Evolutionary conservation across 2,113 vertebrate genomes (phyloP), one percentile per base, ranked within the genome.

Genomic region (Oncorhynchus mykiss): DNA sequence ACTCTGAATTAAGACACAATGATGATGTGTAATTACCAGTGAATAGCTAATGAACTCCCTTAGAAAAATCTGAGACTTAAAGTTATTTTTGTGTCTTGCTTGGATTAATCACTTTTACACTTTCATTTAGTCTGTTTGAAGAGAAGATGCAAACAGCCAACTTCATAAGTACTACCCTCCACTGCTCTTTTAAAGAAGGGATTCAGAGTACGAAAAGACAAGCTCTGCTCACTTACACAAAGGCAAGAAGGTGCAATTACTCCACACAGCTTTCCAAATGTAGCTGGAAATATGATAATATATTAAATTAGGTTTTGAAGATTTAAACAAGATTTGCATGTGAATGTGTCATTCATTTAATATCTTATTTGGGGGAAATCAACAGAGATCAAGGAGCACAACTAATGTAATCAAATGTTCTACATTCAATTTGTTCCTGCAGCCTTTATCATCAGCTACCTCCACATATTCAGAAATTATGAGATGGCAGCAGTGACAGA

Each of bases 261-360:
- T 18, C 66, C 16, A 20, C 16, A 29, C 31, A 34, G 66, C 14
- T 18, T 39, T 68, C 29, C 7, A 68, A 16, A 39, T 68, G 31
- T 29, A 67, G 13, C 27, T 27, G 65, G 27, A 68, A 68, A 68
- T 34, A 68, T 68, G 16, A 68, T 68, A 34, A 34, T 68, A 25
- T 29, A 68, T 31, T 68, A 4, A 68, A 68, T 34, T 68, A 20
- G 65, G 25, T 16, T 29, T 25, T 45, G 54, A 57, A 34, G 31
- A 68, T 39, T 39, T 68, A 20, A 8, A 68, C 29, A 67, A 29
- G 66, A 39, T 67, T 67, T 27, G 65, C 65, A 67, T 68, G 66
- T 68, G 66, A 68, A 68, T 68, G 66, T 68, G 66, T 29, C 13
- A 67, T 67, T 27, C 1, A 67, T 29, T 67, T 25, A 67, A 67